These are phyloP conservation scores for Baccha elongata DNA, from an alignment of 2,888 invertebrate species.

Conservation along the genomic window DNA sequence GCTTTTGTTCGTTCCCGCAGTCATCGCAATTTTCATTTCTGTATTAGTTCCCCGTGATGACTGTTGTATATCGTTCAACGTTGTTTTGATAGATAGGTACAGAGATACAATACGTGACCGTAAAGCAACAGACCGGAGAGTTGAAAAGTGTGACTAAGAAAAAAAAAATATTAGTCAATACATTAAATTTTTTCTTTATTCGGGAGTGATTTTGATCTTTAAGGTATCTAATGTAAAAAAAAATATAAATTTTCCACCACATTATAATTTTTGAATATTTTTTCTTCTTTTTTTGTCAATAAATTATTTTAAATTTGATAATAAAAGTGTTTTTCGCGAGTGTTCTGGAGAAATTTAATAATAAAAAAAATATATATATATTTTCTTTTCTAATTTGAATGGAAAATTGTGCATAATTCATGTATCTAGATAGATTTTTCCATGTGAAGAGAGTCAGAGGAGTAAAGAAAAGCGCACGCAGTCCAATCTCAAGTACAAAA, in stretches of 20 bases:
- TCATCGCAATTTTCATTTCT: constrained; percentile 67
- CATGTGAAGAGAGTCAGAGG: constrained; percentile 46
- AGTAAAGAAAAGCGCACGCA: constrained; percentile 61
- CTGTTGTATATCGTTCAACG: constrained; percentile 62
- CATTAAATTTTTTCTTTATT: constrained; percentile 32
- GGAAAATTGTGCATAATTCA: constrained; percentile 68
- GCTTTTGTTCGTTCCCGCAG: constrained; percentile 71
- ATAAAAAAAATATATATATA: background rate
- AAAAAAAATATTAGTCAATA: constrained; percentile 43
- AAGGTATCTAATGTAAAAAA: background rate
- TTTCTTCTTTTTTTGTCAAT: background rate
- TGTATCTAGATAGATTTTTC: constrained; percentile 65
- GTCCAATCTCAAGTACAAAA: constrained; percentile 68
- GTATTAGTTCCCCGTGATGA: constrained; percentile 68
- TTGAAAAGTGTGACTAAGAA: constrained; percentile 50
- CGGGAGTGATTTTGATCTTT: constrained; percentile 5
- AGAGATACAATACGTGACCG: constrained; percentile 69
- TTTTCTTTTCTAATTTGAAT: constrained; percentile 47
- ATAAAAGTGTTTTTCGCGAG: background rate
- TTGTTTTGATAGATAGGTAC: constrained; percentile 67
- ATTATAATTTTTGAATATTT: background rate
- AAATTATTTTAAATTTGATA: background rate
- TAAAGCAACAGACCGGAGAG: constrained; percentile 71
- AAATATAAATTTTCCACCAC: background rate
- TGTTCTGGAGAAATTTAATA: constrained; percentile 12